phyloP scores from a whole-genome alignment of 1,140 invertebrate genomes.

The Paralvinella palmiformis region DNA sequence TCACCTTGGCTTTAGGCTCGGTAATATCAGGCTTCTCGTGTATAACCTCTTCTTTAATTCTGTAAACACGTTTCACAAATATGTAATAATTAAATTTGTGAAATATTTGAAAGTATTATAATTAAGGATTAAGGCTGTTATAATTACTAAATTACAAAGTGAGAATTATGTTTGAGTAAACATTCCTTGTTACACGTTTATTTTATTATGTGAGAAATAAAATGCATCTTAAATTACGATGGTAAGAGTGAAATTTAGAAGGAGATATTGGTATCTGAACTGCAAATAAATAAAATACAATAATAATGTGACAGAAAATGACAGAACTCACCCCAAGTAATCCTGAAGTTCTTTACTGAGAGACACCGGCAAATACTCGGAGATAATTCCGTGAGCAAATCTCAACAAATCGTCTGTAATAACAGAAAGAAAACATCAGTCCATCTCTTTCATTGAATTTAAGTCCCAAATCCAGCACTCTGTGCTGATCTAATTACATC shows the following conservation, averaged over 20 bases:
- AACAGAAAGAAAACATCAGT: not conserved
- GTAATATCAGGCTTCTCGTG: not conserved
- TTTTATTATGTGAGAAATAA: no score
- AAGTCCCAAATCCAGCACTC: not conserved
- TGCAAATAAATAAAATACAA: not conserved
- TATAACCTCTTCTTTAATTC: no score
- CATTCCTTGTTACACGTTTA: no score
- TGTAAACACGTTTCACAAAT: no score
- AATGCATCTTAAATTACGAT: no score
- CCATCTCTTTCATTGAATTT: not conserved
- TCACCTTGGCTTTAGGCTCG: not conserved
- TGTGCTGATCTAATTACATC: no score
- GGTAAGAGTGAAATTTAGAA: slow-evolving; percentile 26
- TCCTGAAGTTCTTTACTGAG: slow-evolving; percentile 23
- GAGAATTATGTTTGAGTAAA: no score
- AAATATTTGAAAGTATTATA: no score
- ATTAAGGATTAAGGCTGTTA: no score
- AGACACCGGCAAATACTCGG: slow-evolving; percentile 29
- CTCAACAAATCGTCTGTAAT: slow-evolving; percentile 33
- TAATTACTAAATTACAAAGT: no score
- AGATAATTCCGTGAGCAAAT: slow-evolving; percentile 34
- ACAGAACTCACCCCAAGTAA: slow-evolving; percentile 27
- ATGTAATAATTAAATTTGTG: no score
- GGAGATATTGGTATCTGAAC: not conserved
- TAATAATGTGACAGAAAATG: not conserved